Base-by-base conservation (phyloP, 1,140 invertebrate species). In the Zaprionus vittiger region DNA sequence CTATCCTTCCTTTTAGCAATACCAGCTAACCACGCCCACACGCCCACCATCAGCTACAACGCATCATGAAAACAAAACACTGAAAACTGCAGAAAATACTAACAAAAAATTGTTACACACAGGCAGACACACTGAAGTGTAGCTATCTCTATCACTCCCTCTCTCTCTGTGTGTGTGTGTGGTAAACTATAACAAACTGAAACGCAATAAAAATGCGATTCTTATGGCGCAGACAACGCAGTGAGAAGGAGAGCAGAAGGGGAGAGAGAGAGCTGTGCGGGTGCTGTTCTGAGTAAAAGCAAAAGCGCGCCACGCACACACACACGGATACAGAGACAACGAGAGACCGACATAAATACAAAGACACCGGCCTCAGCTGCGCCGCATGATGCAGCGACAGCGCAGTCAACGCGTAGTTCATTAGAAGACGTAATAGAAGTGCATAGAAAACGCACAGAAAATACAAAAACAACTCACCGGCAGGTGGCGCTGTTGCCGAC, bases 131-230 rank as follows among this genome's bases (percentile, higher is more conserved):
- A 47, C 11, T 31, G 17, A 15, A 67, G 22, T 3, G 54, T 47
- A 68, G 79, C 65, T 15, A 56, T 44, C 22, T 49, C 41, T n/a
- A n/a, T 41, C 14, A 2, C 15, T n/a, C 38, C 15, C 38, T 14
- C 38, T 41, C 15, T 41, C 38, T 3, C 9, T 34, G 6, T 31
- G 28, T 66, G 28, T 61, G 38, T 59, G 15, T 66, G 67, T 64
- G 38, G 73, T 52, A 60, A 41, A 63, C 64, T 67, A 54, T 70
- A 76, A 62, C 77, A 84, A 75, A 81, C 83, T 84, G 70, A 84
- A 79, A 81, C 75, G 78, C 79, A 85, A 85, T 85, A 83, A 79
- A 81, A 84, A 85, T 81, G 82, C 78, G 79, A 76, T 81, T 81
- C 79, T 79, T 85, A 84, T 84, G 82, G 79, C 49, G 66, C 31